A percentile compares a stretch with the other conserved stretches of the same genome.
phyloP scores from a whole-genome alignment of 2,888 invertebrate genomes.

The Ariolimax columbianus region DNA sequence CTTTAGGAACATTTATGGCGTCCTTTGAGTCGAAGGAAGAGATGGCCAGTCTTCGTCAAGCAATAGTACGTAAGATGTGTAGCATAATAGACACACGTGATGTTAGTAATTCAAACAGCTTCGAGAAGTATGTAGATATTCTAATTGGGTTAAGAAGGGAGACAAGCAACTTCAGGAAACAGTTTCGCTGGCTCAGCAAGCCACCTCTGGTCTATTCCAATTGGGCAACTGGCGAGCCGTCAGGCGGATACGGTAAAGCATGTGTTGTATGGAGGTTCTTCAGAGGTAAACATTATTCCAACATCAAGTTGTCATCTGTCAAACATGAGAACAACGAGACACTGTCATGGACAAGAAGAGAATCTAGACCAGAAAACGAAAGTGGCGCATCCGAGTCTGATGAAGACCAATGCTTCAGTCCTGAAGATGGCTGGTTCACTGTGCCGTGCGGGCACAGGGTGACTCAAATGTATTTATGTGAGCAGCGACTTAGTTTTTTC shows the following conservation, averaged over 20 bases:
- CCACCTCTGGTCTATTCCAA: conserved; percentile 11
- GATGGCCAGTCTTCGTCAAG: background rate
- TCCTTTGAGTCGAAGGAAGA: conserved; percentile 7
- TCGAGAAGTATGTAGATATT: background rate
- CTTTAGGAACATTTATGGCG: background rate
- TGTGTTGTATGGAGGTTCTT: conserved; percentile 32
- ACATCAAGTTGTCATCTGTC: background rate
- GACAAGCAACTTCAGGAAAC: background rate
- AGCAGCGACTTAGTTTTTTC: background rate
- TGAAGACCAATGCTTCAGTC: background rate
- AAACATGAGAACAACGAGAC: background rate
- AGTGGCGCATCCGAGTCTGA: background rate
- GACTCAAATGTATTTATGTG: background rate
- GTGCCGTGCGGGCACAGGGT: conserved; percentile 15
- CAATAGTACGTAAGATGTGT: background rate
- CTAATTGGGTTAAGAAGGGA: conserved; percentile 16
- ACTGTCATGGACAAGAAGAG: no score
- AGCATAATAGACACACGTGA: background rate
- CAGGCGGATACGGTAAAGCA: background rate
- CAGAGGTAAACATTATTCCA: background rate
- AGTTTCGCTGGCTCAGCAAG: background rate
- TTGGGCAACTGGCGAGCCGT: conserved; percentile 5
- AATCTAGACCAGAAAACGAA: no score
- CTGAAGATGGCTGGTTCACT: conserved; percentile 12
- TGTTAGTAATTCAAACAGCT: background rate